Base-by-base conservation (phyloP, 2,888 invertebrate species). In the Cosmorhoe ocellata region DNA sequence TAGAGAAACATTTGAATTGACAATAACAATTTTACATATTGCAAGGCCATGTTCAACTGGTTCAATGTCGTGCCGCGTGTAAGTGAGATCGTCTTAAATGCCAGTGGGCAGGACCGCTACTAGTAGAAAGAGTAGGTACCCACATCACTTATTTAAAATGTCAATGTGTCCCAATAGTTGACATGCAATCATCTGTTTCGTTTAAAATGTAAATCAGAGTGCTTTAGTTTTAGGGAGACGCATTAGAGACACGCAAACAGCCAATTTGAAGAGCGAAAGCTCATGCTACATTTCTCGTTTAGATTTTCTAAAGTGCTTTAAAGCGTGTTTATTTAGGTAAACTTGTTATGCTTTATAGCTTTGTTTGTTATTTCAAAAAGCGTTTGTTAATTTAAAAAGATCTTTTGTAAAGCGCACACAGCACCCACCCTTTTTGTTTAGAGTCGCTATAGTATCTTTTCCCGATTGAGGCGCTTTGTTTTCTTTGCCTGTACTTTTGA, bases 401-500 rank as follows among this genome's bases (percentile, higher is more conserved):
- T 56, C 50, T 67, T 7, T 51, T 61, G 53, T 61, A 56, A 69
- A 73, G 70, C 73, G 57, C 69, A 72, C 67, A 66, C 58, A 40
- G 42, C 63, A 89, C 89, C 71, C 88, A 90, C 90, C 89, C 85
- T 84, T 88, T 59, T 83, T 89, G 51, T 63, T 60, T 30, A 77
- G 64, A 52, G 82, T 80, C 57, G 71, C 61, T 80, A 78, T 83
- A 63, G 82, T 89, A 63, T 89, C 89, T 75, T 89, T 89, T 51
- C 83, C 85, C 13, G 71, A 41, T 38, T 54, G 52, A 10, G 83
- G 81, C 56, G 71, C 62, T 81, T 79, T 84, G 64, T 83, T 89
- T 66, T 89, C 89, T 74, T 89, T 89, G 51, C 82, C 84, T 31
- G 71, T 36, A 60, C 84, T 88, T 85, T 85, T 88, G 43, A 11